These are phyloP conservation scores for Leptestheria dahalacensis DNA, from an alignment of 1,140 invertebrate genomes.

Conservation along the genomic window DNA sequence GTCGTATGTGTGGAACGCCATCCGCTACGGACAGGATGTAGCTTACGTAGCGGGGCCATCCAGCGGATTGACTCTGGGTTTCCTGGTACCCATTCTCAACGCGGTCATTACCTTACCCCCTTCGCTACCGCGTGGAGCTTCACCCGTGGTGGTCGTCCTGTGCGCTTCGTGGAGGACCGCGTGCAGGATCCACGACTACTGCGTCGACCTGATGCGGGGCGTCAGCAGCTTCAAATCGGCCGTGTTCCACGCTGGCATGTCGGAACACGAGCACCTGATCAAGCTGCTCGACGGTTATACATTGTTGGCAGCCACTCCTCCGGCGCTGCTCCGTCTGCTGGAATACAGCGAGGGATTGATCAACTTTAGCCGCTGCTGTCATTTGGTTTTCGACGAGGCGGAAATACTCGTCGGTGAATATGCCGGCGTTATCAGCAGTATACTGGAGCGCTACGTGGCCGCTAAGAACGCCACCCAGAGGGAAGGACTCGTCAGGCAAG, in stretches of 20 bases:
- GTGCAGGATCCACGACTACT: background rate
- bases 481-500: background rate
- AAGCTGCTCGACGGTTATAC: background rate
- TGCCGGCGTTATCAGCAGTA: background rate
- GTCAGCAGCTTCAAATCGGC: background rate
- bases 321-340: background rate
- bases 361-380: constrained; percentile 2
- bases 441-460: background rate
- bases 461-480: background rate
- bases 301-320: constrained; percentile 4
- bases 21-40: background rate
- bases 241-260: background rate
- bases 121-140: background rate
- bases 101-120: background rate
- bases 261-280: background rate
- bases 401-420: background rate
- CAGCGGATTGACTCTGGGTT: constrained; percentile 1
- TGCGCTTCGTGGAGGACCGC: constrained; percentile 4
- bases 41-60: background rate
- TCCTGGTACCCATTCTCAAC: constrained; percentile 5
- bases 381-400: constrained; percentile 4
- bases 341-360: background rate
- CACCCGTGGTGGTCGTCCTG: constrained; percentile 1
- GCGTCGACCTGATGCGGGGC: background rate
- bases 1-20: constrained; percentile 4